Evolutionary conservation across 2,888 invertebrate genomes (phyloP), one percentile per base, ranked within the genome.

Genomic region (Uloborus plumipes): DNA sequence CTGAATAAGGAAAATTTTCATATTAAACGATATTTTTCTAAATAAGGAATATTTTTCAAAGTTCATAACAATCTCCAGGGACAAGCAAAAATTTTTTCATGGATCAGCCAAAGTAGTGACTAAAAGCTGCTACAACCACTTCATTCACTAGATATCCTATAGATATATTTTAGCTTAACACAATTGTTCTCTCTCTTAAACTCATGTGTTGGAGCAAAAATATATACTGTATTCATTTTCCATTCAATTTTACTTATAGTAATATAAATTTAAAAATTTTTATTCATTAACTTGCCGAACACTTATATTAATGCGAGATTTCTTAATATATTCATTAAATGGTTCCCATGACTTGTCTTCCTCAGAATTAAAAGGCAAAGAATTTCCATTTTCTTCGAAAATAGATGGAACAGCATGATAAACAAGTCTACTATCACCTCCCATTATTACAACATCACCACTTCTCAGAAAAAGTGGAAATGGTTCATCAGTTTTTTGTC

Each of bases 371-470:
- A 62, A 66, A 18, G 66, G 67, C 18, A 93, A 93, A 13, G 91
- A 90, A 69, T 89, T 87, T 1, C 87, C 86, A 6, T 87, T 83
- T 0, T 92, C 88, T 71, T 91, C 89, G 86, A 95, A 87, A 87
- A 99, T 94, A 89, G 93, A 93, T 1, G 99, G 99, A 0, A 99
- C 94, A 3, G 96, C 98, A 89, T 99, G 99, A 89, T 96, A 98
- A 86, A 94, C 94, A 1, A 96, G 90, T 74, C 99, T 91, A 1
- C 96, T 93, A 86, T 92, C 91, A 84, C 93, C 93, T 2, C 94
- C 93, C 99, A 99, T 98, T 0, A 99, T 90, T 50, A 97, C 90
- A 73, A 98, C 91, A 89, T 99, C 99, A 0, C 99, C 99, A 89
- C 95, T 96, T 78, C 92, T 91, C 2, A 99, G 90, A 87, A 93